phyloP scores from a whole-genome alignment of 2,888 invertebrate species.

The Pyrrhia umbra region DNA sequence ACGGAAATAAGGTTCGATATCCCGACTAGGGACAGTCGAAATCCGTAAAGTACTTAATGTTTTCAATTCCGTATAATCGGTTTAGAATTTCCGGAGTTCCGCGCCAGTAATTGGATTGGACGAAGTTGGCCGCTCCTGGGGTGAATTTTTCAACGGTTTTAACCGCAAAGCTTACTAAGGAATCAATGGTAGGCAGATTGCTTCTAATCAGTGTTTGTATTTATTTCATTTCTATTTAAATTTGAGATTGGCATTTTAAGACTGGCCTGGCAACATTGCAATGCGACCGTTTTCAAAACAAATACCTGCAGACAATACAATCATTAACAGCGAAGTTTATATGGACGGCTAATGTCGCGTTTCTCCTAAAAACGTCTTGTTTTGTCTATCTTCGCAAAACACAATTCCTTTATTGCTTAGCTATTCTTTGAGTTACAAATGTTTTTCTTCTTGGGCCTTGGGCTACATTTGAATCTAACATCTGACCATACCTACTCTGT shows the following conservation, averaged over 20 bases:
- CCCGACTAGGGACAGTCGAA: constrained; percentile 68
- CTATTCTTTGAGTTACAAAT: background rate
- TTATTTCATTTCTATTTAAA: constrained; percentile 44
- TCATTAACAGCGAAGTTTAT: constrained; percentile 3
- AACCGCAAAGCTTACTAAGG: constrained; percentile 73
- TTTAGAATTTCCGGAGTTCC: constrained; percentile 89
- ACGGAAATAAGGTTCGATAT: constrained; percentile 77
- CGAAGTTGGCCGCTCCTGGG: constrained; percentile 79
- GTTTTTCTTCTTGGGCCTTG: constrained; percentile 4
- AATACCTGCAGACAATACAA: constrained; percentile 5
- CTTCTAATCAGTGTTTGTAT: constrained; percentile 64
- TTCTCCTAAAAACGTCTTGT: background rate
- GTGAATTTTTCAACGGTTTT: constrained; percentile 81
- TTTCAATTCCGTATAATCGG: constrained; percentile 90
- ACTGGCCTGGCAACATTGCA: background rate
- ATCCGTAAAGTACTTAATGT: constrained; percentile 89
- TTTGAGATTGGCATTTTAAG: background rate
- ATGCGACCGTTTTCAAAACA: constrained; percentile 2
- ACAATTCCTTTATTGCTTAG: background rate
- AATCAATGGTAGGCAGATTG: constrained; percentile 73
- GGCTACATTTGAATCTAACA: no score
- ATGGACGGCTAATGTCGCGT: background rate
- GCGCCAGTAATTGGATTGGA: constrained; percentile 88
- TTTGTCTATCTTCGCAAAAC: background rate
- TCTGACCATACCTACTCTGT: no score